Conservation (phyloP, 2,113 vertebrate species). For the Kryptolebias marmoratus region DNA sequence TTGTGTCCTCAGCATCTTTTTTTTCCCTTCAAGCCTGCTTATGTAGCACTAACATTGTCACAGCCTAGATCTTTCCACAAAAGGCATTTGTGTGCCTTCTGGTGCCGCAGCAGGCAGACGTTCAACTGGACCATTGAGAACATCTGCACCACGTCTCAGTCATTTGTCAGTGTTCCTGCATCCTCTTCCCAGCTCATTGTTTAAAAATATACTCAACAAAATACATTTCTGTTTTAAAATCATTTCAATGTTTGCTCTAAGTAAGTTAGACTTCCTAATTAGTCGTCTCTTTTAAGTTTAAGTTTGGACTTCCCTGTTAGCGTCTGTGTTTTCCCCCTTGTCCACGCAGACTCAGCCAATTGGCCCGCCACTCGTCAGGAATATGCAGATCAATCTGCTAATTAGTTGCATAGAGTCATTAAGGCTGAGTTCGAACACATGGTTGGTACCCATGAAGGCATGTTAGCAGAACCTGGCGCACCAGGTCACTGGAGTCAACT, state of each 20-base stretch:
- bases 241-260: slow-evolving; percentile 6
- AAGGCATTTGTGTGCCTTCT: slow-evolving; percentile 42
- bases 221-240: slow-evolving; percentile 4
- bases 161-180: slow-evolving; percentile 47
- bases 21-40: slow-evolving; percentile 36
- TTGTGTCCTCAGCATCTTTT: slow-evolving; percentile 33
- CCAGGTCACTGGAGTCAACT: slow-evolving; percentile 71
- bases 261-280: slow-evolving; percentile 37
- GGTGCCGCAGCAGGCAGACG: slow-evolving; percentile 31
- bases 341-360: slow-evolving; percentile 50
- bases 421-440: slow-evolving; percentile 70
- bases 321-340: slow-evolving; percentile 45
- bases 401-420: slow-evolving; percentile 75
- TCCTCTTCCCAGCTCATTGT: slow-evolving; percentile 23
- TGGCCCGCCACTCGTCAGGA: slow-evolving; percentile 68
- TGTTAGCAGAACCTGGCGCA: slow-evolving; percentile 46
- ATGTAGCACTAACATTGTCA: slow-evolving; percentile 45
- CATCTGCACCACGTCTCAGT: slow-evolving; percentile 52
- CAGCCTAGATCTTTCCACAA: slow-evolving; percentile 32
- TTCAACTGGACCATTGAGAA: slow-evolving; percentile 51
- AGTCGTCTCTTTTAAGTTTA: slow-evolving; percentile 43
- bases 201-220: slow-evolving; percentile 1
- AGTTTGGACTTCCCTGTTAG: slow-evolving; percentile 55
- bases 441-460: slow-evolving; percentile 60
- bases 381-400: slow-evolving; percentile 78